Conservation (phyloP, 2,797 vertebrate species). For the Balearica regulorum region DNA sequence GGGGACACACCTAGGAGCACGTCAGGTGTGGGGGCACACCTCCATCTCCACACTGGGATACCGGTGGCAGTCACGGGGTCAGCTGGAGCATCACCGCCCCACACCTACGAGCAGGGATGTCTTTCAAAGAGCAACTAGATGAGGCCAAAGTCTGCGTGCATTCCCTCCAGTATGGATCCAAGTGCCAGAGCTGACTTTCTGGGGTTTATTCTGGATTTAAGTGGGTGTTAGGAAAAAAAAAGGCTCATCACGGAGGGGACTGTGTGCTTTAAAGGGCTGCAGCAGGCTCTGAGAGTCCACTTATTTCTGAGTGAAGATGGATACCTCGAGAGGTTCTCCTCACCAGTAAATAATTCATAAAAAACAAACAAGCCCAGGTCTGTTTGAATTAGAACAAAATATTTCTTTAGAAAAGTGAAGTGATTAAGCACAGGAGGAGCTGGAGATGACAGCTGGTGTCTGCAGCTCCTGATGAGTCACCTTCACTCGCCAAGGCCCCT, state of each 20-base stretch:
- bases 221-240: not conserved
- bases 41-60: not conserved
- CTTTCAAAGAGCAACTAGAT: not conserved
- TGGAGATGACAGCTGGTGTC: conserved; percentile 69
- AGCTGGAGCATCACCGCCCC: not conserved
- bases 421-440: conserved; percentile 59
- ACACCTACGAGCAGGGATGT: not conserved
- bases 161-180: not conserved
- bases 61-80: not conserved
- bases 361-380: conserved; percentile 47
- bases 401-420: conserved; percentile 63
- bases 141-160: accelerated
- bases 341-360: conserved; percentile 67
- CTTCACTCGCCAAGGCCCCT: conserved; percentile 64
- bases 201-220: not conserved
- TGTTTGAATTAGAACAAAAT: conserved; percentile 67
- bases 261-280: not conserved
- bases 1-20: not conserved
- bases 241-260: not conserved
- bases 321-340: conserved; percentile 57
- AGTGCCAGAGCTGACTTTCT: not conserved
- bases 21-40: not conserved
- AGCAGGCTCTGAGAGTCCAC: conserved; percentile 12
- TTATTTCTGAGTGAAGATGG: conserved; percentile 53
- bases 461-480: conserved; percentile 68